Base-by-base conservation (phyloP, 1,140 invertebrate genomes). In the Frieseomelitta varia region DNA sequence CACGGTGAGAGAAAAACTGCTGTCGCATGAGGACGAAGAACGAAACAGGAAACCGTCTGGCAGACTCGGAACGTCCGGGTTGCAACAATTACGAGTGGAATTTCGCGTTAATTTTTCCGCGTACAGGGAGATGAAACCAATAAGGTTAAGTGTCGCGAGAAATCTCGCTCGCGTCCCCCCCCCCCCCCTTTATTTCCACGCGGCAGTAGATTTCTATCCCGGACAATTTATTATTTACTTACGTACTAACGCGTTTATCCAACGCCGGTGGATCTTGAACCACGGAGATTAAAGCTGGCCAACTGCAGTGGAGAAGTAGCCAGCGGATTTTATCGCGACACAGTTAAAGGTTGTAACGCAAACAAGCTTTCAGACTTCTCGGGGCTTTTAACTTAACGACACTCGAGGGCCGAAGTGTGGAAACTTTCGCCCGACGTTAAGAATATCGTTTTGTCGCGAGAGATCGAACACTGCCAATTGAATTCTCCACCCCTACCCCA, bases 81-180 rank as follows among this genome's bases (percentile, higher is more conserved):
- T 17, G 17, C 17, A 24, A 30, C 76, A 78, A 78, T 67, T 79
- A 67, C 68, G 51, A 4, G 63, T 68, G 2, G 55, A 39, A 68
- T 68, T n/a, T n/a, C 77, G 47, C 27, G 77, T 79, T 79, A 27
- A 68, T 79, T 79, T 55, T 68, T 68, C 21, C 63, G 47, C 51
- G 30, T 61, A 4, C 74, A 0, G 30, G 19, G 27, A 51, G 39
- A 47, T 61, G 58, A n/a, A 55, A 12, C 77, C 77, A 79, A 79
- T 79, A 79, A 79, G 34, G 39, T 53, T 72, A 72, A 80, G 53
- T 67, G 67, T 47, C 30, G 67, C 77, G 39, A 47, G 67, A 30
- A 72, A 71, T 79, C 24, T 58, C 47, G 11, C 11, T 10, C 47
- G 8, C 63, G 21, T 30, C 2, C 21, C 47, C 4, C 34, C 1